Evolutionary conservation across 1,140 invertebrate genomes (phyloP).

Genomic region (Zaprionus inermis): DNA sequence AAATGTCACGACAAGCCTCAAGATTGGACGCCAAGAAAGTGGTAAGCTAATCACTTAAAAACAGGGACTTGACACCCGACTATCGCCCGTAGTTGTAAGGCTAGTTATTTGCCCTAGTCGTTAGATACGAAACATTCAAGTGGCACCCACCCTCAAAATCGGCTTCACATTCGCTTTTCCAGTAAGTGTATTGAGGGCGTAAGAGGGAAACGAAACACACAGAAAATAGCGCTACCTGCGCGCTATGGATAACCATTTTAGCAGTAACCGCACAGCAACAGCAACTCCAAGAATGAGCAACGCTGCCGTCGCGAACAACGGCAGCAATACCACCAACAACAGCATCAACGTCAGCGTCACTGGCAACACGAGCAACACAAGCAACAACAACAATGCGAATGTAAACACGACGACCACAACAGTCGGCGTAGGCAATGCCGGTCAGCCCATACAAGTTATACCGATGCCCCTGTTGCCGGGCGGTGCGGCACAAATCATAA

Average conservation of each 20-base stretch:
- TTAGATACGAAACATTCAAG: slow-evolving; percentile 62
- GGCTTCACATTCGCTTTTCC: slow-evolving; percentile 83
- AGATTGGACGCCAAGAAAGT: slow-evolving; percentile 85
- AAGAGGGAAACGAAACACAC: slow-evolving; percentile 42
- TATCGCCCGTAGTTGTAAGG: slow-evolving; percentile 51
- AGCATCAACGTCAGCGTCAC: slow-evolving; percentile 26
- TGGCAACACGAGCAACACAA: slow-evolving; percentile 36
- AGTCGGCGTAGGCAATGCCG: slow-evolving; percentile 34
- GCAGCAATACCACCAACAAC: slow-evolving; percentile 54
- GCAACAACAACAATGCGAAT: slow-evolving; percentile 18
- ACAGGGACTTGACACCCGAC: neutral
- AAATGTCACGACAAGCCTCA: slow-evolving; percentile 81
- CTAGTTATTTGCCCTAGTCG: slow-evolving; percentile 58
- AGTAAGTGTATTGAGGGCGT: slow-evolving; percentile 76
- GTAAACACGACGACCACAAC: slow-evolving; percentile 34
- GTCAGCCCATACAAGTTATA: slow-evolving; percentile 75
- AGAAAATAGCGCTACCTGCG: slow-evolving; percentile 40
- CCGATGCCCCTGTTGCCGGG: slow-evolving; percentile 72
- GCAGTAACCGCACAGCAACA: slow-evolving; percentile 57
- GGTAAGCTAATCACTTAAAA: slow-evolving; percentile 70
- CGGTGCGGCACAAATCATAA: slow-evolving; percentile 75
- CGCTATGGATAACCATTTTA: slow-evolving; percentile 76
- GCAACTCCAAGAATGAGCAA: slow-evolving; percentile 66
- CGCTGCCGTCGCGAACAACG: slow-evolving; percentile 37
- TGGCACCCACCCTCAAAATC: slow-evolving; percentile 78